phyloP scores from a whole-genome alignment of 2,797 vertebrate genomes.

The Adelosebastes latens region DNA sequence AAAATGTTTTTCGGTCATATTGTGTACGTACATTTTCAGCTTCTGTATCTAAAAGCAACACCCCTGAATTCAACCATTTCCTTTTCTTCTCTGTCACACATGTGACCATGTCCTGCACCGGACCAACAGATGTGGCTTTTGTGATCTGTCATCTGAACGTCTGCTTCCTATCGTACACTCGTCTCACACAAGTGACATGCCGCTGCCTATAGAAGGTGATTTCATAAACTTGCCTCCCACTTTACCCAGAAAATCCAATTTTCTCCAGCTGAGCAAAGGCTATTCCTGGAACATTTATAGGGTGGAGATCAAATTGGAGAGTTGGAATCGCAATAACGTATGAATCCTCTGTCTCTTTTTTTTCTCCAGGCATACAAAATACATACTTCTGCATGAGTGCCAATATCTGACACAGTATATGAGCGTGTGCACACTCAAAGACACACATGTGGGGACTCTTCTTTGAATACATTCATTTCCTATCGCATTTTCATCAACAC shows the following conservation, averaged over 20 bases:
- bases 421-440: not conserved
- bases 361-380: conserved; percentile 15
- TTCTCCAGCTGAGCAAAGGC: conserved; percentile 71
- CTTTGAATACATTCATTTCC: not conserved
- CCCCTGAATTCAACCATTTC: not conserved
- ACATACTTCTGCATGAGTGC: not conserved
- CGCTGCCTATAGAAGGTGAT: conserved; percentile 47
- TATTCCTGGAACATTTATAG: conserved; percentile 76
- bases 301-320: conserved; percentile 70
- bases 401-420: not conserved
- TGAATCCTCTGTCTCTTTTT: conserved; percentile 33
- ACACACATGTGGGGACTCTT: not conserved
- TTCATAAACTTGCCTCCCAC: conserved; percentile 75
- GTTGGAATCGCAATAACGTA: conserved; percentile 59
- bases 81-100: not conserved
- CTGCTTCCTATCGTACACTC: conserved; percentile 12
- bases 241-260: conserved; percentile 80
- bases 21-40: not conserved
- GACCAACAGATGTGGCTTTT: conserved; percentile 17
- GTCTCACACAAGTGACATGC: conserved; percentile 25
- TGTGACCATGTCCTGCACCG: not conserved
- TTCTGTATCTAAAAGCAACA: not conserved
- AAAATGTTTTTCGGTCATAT: conserved; percentile 13
- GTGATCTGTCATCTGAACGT: conserved; percentile 30
- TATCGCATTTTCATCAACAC: not conserved